phyloP scores from a whole-genome alignment of 2,113 vertebrate species.

The Cyphotilapia sp. region DNA sequence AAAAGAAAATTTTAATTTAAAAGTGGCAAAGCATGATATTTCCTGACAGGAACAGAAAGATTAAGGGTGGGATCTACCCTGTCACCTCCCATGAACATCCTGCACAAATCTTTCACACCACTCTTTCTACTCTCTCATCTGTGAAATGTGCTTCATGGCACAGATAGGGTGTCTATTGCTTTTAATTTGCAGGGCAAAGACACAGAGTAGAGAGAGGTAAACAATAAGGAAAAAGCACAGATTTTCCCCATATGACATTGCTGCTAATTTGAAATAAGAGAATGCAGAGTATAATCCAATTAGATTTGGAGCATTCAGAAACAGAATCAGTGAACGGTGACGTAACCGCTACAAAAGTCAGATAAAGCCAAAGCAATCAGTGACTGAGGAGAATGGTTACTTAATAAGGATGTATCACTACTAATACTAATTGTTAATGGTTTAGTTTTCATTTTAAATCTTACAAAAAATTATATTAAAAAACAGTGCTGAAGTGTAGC shows the following conservation, averaged over 20 bases:
- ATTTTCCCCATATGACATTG: background rate
- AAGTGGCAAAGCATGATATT: constrained; percentile 17
- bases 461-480: background rate
- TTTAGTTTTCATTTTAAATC: background rate
- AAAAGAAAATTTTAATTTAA: background rate
- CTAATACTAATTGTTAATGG: background rate
- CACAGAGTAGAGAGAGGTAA: background rate
- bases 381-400: background rate
- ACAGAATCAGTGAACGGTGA: background rate
- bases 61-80: background rate
- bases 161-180: background rate
- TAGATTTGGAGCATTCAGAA: background rate
- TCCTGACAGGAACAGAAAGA: background rate
- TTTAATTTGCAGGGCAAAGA: background rate
- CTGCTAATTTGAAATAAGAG: background rate
- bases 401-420: background rate
- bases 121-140: background rate
- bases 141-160: background rate
- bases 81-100: background rate
- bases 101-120: background rate
- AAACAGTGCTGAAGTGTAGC: background rate
- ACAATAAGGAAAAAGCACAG: background rate
- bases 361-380: background rate
- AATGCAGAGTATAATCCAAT: background rate
- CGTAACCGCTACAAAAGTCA: background rate